Base-by-base conservation (phyloP, 2,797 vertebrate genomes). In the Passerculus sandwichensis region DNA sequence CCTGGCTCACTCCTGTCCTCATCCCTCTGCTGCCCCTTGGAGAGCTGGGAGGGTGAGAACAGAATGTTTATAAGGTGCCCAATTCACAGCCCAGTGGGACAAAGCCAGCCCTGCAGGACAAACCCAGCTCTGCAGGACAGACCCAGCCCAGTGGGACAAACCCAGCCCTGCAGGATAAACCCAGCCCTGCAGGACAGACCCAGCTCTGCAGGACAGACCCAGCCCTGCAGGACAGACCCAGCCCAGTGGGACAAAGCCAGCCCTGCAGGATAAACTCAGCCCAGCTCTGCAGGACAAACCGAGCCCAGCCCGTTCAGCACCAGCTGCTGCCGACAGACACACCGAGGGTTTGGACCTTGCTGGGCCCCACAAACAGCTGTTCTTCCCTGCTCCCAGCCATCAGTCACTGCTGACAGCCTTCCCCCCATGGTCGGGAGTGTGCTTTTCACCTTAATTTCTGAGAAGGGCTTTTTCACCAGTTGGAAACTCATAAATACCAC, bases 371-470 rank as follows among this genome's bases (percentile, higher is more conserved):
- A 78, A 95, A 57, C 97, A 96, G 86, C 96, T 96, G 96, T 65
- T 93, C 88, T 4, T 66, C 20, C 73, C 48, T 0, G 1, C 72
- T 96, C 30, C 82, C 8, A 0, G 74, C 71, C 96, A 96, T 97
- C 97, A 45, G 79, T 97, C 96, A 94, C 61, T 0, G 54, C 82
- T 87, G 95, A 96, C 96, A 95, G 80, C 76, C 94, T 61, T 92
- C 70, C 90, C 96, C 92, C 88, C 90, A 65, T 6, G 86, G 90
- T 81, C 92, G 36, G 3, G 14, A 56, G 32, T 21, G 13, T 50
- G 93, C 89, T 78, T 93, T 73, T 94, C 96, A 97, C 95, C 95
- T 95, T 92, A 91, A 96, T 94, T 90, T 50, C 91, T 95, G 88
- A 85, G 74, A 90, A 93, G 87, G 74, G 92, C 65, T 94, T 94